Conservation (phyloP, 2,113 vertebrate species). For the Motacilla tschutschensis region DNA sequence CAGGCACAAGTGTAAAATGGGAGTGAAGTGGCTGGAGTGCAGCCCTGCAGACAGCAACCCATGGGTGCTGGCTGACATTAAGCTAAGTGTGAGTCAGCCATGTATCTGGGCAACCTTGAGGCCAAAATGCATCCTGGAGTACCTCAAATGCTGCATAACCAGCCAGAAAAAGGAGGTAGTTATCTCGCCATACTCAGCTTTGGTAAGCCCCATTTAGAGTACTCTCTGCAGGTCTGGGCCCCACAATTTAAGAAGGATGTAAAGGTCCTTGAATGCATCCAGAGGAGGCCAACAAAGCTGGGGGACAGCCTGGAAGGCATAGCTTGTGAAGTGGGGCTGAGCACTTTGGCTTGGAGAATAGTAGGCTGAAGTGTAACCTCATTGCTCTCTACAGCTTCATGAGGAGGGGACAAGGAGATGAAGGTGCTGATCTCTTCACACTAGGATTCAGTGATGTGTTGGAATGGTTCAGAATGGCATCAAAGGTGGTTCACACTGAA, state of each 20-base stretch:
- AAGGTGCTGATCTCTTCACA: neutral
- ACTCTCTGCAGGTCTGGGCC: neutral
- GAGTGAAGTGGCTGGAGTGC: neutral
- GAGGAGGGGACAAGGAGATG: neutral
- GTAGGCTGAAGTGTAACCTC: neutral
- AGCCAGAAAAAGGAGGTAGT: neutral
- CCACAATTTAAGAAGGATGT: neutral
- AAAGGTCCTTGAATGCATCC: fast-evolving
- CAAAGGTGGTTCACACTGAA: neutral
- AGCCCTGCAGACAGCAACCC: neutral
- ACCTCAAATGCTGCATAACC: neutral
- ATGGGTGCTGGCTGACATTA: too few relatives aligned
- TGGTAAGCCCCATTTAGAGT: neutral
- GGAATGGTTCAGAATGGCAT: neutral
- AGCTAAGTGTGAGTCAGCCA: neutral
- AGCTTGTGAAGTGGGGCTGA: neutral
- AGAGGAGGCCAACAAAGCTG: neutral
- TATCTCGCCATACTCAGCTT: neutral
- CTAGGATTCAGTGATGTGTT: fast-evolving
- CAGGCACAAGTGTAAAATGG: neutral
- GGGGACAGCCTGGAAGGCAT: neutral
- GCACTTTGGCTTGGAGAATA: neutral
- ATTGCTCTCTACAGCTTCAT: neutral
- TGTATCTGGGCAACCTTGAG: fast-evolving
- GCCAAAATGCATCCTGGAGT: neutral